These are phyloP conservation scores for Agriopis marginaria DNA, from an alignment of 2,888 invertebrate genomes.

Conservation along the genomic window DNA sequence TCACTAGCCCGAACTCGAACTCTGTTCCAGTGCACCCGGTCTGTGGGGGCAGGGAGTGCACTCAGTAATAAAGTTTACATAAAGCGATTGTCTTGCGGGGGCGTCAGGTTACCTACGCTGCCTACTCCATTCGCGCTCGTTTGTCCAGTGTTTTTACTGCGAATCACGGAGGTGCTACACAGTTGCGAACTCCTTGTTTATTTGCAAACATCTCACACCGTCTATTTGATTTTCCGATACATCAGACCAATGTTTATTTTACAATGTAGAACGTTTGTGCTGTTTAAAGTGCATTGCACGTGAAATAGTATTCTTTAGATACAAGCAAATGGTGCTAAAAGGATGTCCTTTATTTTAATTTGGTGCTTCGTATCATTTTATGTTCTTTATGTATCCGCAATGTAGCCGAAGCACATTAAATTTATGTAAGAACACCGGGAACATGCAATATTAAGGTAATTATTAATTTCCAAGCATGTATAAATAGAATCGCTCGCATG, in stretches of 20 bases:
- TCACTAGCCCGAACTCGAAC: constrained; percentile 24
- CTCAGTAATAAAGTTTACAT: constrained; percentile 84
- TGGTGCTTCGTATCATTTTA: constrained; percentile 1
- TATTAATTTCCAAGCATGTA: constrained; percentile 15
- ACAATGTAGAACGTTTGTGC: constrained; percentile 60
- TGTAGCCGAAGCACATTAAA: constrained; percentile 1
- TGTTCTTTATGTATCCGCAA: constrained; percentile 19
- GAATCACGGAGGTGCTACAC: constrained; percentile 78
- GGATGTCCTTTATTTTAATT: constrained; percentile 35
- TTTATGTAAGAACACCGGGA: constrained; percentile 11
- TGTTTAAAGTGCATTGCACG: constrained; percentile 37
- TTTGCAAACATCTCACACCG: constrained; percentile 70
- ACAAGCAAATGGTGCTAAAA: constrained; percentile 28
- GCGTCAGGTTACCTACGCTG: constrained; percentile 61
- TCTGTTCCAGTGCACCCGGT: constrained; percentile 21
- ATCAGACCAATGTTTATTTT: constrained; percentile 69
- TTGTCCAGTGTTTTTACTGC: constrained; percentile 79
- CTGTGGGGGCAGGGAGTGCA: constrained; percentile 59
- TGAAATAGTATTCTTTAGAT: constrained; percentile 25
- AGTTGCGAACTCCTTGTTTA: constrained; percentile 75
- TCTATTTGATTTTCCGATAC: constrained; percentile 73
- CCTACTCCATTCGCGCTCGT: constrained; percentile 57
- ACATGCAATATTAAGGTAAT: constrained; percentile 27
- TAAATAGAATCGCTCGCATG: constrained; percentile 39
- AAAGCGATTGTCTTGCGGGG: constrained; percentile 71